Percentiles rank a stretch among this genome's conserved stretches.
Evolutionary conservation across 2,113 vertebrate genomes (phyloP).

Genomic region (Larimichthys crocea): DNA sequence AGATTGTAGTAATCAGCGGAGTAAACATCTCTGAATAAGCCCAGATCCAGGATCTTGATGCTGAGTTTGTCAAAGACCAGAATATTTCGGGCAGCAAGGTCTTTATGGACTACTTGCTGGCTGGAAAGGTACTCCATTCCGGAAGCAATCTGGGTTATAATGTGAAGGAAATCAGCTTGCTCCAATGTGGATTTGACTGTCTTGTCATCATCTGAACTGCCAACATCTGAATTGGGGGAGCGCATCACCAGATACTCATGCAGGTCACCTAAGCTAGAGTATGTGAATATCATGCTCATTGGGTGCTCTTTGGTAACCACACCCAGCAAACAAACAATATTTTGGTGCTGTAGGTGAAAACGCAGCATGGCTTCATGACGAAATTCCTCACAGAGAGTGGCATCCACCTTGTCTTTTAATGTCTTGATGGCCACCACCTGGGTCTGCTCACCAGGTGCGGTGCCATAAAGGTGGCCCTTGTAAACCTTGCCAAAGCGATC

Average conservation of each 20-base stretch:
- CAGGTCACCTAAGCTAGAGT: slow-evolving; percentile 92
- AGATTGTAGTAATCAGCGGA: slow-evolving; percentile 97
- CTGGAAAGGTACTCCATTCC: slow-evolving; percentile 98
- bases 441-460: slow-evolving; percentile 90
- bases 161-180: slow-evolving; percentile 93
- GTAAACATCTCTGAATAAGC: slow-evolving; percentile 95
- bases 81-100: slow-evolving; percentile 95
- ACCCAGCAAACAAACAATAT: slow-evolving; percentile 91
- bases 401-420: slow-evolving; percentile 94
- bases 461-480: slow-evolving; percentile 94
- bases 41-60: slow-evolving; percentile 94
- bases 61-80: slow-evolving; percentile 94
- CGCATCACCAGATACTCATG: slow-evolving; percentile 97
- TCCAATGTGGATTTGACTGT: slow-evolving; percentile 94
- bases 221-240: slow-evolving; percentile 94
- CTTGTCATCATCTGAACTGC: slow-evolving; percentile 94
- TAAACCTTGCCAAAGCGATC: slow-evolving; percentile 97
- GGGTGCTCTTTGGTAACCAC: slow-evolving; percentile 95
- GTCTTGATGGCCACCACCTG: slow-evolving; percentile 96
- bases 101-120: slow-evolving; percentile 95
- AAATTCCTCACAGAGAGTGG: slow-evolving; percentile 92
- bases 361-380: slow-evolving; percentile 92
- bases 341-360: slow-evolving; percentile 92
- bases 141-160: slow-evolving; percentile 93
- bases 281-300: slow-evolving; percentile 94